Evolutionary conservation across 37 sponge, comb jelly and placozoan genomes (phyloP), one percentile per base, ranked within the genome.

Genomic region (Haliclona indistincta): DNA sequence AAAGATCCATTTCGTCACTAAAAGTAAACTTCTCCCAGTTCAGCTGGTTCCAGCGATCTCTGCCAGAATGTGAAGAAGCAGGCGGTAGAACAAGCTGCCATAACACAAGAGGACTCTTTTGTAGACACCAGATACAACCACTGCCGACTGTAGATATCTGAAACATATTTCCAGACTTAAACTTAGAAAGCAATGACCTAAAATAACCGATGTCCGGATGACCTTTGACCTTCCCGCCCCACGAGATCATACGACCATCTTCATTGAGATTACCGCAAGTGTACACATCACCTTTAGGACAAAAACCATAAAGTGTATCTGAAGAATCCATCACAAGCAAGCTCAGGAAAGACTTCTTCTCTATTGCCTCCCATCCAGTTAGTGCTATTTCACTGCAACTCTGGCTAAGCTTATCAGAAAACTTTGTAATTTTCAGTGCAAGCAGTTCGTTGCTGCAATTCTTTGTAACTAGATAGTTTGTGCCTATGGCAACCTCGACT

Each of bases 401-500:
- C 20, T 38, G 42, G 23, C 39, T 35, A 3, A 54, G 11, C 23
- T 56, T 34, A n/a, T n/a, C n/a, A n/a, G n/a, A n/a, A n/a, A n/a
- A n/a, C 2, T 6, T 10, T 29, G 26, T 35, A 3, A 77, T 42
- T n/a, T 5, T 37, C 2, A 58, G 28, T 5, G 25, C 25, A 52
- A 53, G 61, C 53, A 76, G 22, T 1, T 26, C 39, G 19, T 62
- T 55, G 22, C 43, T 13, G 0, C 36, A 33, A 3, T 68, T 68
- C 41, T 38, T 43, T 33, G 69, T 49, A 34, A 72, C 85, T 28
- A 85, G 53, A 29, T 56, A 78, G 2, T 38, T 30, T 4, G 32
- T 64, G 2, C 85, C 85, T 26, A 85, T 56, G 30, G 58, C 22
- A 17, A 85, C 55, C 0, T 72, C 38, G 17, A 15, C 38, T 7